phyloP scores from a whole-genome alignment of 2,797 vertebrate species.

The Anguilla megastoma region DNA sequence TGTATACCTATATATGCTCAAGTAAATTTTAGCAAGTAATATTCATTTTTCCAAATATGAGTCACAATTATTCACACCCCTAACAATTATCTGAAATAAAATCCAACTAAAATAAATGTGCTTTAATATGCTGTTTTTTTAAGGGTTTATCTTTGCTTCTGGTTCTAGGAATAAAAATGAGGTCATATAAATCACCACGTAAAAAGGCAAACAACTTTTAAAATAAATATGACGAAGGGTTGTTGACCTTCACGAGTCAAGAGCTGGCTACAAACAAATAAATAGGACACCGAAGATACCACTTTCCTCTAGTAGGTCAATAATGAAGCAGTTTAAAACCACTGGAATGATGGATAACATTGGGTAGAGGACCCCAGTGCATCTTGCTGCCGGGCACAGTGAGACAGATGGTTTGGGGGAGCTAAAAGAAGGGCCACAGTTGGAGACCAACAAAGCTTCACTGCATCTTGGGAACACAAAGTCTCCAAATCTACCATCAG shows the following conservation, averaged over 20 bases:
- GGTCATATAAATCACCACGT: too few relatives aligned
- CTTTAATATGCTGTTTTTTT: not conserved
- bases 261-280: not conserved
- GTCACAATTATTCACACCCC: not conserved
- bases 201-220: not conserved
- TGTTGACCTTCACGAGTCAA: not conserved
- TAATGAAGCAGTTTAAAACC: not conserved
- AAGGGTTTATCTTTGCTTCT: not conserved
- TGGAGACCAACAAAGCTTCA: not conserved
- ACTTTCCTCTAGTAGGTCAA: not conserved
- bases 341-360: not conserved
- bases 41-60: too few relatives aligned
- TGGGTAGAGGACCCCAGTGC: not conserved
- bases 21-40: too few relatives aligned
- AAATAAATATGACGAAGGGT: not conserved
- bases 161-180: not conserved
- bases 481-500: conserved; percentile 1
- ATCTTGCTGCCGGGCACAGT: not conserved
- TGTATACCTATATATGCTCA: too few relatives aligned
- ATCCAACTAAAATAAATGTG: not conserved
- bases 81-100: not conserved
- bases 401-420: not conserved
- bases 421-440: not conserved
- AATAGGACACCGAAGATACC: not conserved
- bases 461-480: not conserved